Evolutionary conservation across 2,888 invertebrate genomes (phyloP).

Genomic region (Boloria euphrosyne): DNA sequence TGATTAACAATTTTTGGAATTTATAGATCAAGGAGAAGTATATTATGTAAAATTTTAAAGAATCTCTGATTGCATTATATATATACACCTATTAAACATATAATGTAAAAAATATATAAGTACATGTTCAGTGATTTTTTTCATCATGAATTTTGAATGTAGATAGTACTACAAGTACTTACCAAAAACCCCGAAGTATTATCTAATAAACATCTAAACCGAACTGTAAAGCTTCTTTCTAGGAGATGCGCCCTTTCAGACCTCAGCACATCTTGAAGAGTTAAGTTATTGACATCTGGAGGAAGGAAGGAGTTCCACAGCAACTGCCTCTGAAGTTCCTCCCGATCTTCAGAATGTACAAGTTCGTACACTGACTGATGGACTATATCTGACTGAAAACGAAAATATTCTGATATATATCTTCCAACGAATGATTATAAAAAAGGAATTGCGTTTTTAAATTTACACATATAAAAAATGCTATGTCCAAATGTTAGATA

Average conservation of each 20-base stretch:
- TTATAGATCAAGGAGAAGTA: neutral
- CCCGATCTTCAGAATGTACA: constrained; percentile 99
- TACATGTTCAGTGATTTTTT: too few species aligned
- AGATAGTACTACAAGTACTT: constrained; percentile 58
- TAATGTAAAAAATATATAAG: too few species aligned
- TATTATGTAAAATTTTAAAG: too few species aligned
- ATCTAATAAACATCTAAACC: constrained; percentile 98
- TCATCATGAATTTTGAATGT: too few species aligned
- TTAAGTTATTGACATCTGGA: constrained; percentile 86
- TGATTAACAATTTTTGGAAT: neutral
- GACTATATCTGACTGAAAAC: constrained; percentile 97
- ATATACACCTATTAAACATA: too few species aligned
- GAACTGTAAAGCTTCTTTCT: constrained; percentile 98
- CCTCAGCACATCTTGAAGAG: constrained; percentile 93
- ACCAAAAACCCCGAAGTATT: constrained; percentile 99
- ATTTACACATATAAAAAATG: constrained; percentile 24
- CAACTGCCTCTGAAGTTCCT: constrained; percentile 96
- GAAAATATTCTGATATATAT: constrained; percentile 23
- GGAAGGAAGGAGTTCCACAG: constrained; percentile 97
- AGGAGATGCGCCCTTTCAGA: constrained; percentile 94
- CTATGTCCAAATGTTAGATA: neutral
- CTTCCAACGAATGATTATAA: neutral
- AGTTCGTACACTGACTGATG: constrained; percentile 99
- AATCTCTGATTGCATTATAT: too few species aligned
- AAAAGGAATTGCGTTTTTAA: neutral